Evolutionary conservation across 1,140 invertebrate species (phyloP).

Genomic region (Drosophila leontia): DNA sequence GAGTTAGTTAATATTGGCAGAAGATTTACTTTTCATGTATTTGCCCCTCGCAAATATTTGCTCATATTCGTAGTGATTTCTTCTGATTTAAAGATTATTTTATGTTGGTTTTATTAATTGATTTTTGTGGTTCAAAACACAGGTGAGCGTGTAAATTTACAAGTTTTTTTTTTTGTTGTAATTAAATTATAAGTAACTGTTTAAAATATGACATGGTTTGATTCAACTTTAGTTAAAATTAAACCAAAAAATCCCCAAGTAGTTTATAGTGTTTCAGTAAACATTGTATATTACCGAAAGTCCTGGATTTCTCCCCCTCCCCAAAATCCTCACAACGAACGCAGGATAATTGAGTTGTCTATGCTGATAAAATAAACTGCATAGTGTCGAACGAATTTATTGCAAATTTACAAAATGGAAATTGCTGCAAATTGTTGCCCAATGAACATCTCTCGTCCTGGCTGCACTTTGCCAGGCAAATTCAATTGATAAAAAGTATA

Average conservation of each 20-base stretch:
- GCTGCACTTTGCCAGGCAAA: constrained; percentile 44
- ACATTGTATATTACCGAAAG: background rate
- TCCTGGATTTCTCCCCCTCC: background rate
- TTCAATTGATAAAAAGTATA: constrained; percentile 60
- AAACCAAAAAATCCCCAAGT: background rate
- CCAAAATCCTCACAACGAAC: background rate
- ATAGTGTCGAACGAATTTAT: constrained; percentile 57
- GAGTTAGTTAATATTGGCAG: constrained; percentile 52
- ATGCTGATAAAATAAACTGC: constrained; percentile 63
- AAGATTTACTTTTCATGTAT: constrained; percentile 52
- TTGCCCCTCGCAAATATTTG: constrained; percentile 39
- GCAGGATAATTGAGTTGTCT: constrained; percentile 59
- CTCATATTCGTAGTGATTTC: constrained; percentile 54
- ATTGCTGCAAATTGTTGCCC: constrained; percentile 52
- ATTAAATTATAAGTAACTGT: background rate
- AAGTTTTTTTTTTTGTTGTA: background rate
- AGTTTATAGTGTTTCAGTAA: background rate
- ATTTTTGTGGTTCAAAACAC: constrained; percentile 14
- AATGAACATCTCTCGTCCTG: constrained; percentile 30
- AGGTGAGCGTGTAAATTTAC: too few relatives aligned
- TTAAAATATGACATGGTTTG: too few relatives aligned
- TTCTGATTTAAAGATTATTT: constrained; percentile 29
- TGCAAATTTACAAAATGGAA: constrained; percentile 64
- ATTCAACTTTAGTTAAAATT: background rate
- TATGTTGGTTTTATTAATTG: constrained; percentile 34